Percentiles rank a stretch among this genome's conserved stretches.
phyloP scores from a whole-genome alignment of 2,888 invertebrate genomes.

The Tetanocera ferruginea region DNA sequence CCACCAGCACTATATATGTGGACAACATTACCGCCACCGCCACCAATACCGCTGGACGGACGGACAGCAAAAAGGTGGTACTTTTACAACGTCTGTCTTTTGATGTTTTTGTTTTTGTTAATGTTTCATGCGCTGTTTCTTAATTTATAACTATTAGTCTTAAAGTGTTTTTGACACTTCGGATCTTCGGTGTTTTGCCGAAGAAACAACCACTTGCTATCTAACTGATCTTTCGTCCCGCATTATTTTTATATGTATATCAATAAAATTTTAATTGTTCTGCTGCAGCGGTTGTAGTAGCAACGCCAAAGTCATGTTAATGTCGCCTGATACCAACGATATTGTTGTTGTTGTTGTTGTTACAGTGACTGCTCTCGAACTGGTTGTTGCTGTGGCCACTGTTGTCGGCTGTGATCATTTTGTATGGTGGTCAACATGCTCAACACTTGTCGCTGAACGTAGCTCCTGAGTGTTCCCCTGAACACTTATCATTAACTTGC shows the following conservation, averaged over 20 bases:
- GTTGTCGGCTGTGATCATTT: background rate
- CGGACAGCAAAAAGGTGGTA: slow-evolving; percentile 45
- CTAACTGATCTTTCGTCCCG: background rate
- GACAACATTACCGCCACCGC: background rate
- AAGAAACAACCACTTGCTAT: slow-evolving; percentile 9
- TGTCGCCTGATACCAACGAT: background rate
- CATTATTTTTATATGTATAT: slow-evolving; percentile 2
- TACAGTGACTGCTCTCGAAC: background rate
- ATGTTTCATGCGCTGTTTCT: slow-evolving; percentile 7
- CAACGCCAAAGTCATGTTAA: slow-evolving; percentile 26
- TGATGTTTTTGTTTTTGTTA: slow-evolving; percentile 26
- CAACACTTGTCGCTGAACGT: slow-evolving; percentile 7
- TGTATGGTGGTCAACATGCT: slow-evolving; percentile 1
- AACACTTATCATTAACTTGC: background rate
- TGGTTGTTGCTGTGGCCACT: background rate
- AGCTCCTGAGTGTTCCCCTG: background rate
- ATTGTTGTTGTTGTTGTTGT: background rate
- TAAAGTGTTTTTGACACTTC: slow-evolving; percentile 42
- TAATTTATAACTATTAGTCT: slow-evolving; percentile 35
- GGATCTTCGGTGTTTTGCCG: slow-evolving; percentile 8
- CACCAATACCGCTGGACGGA: background rate
- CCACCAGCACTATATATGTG: slow-evolving; percentile 6
- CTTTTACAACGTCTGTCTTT: slow-evolving; percentile 42
- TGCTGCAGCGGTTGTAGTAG: slow-evolving; percentile 27
- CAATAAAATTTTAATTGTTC: slow-evolving; percentile 40